A percentile compares a stretch with the other conserved stretches of the same genome.
phyloP scores from a whole-genome alignment of 2,797 vertebrate genomes.

The Tangara arthus region DNA sequence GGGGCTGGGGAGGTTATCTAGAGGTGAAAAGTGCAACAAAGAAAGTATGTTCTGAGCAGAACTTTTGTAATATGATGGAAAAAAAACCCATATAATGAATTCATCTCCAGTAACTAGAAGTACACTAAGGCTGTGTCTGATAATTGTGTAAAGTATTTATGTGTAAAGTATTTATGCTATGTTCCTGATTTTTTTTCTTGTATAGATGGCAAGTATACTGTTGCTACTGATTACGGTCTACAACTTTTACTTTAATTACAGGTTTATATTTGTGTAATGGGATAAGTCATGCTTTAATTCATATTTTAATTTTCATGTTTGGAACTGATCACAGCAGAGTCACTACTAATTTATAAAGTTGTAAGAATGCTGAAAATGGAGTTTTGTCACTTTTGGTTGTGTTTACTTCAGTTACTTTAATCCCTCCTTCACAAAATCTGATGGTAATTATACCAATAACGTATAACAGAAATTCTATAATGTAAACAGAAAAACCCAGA shows the following conservation, averaged over 20 bases:
- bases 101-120: not conserved
- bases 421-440: not conserved
- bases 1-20: not conserved
- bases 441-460: not conserved
- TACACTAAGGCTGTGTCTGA: not conserved
- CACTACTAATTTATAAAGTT: not conserved
- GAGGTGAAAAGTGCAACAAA: constrained; percentile 41
- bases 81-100: not conserved
- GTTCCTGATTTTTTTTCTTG: not conserved
- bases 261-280: not conserved
- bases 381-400: not conserved
- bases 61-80: not conserved
- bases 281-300: not conserved
- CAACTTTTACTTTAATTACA: not conserved
- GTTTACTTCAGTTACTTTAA: not conserved
- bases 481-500: not conserved
- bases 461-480: not conserved
- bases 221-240: not conserved
- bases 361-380: not conserved
- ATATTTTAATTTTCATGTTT: not conserved
- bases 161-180: not conserved
- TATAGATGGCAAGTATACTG: not conserved
- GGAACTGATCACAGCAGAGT: not conserved
- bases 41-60: constrained; percentile 6
- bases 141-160: not conserved